Base-by-base conservation (phyloP, 2,888 invertebrate genomes). In the Brenthis daphne region DNA sequence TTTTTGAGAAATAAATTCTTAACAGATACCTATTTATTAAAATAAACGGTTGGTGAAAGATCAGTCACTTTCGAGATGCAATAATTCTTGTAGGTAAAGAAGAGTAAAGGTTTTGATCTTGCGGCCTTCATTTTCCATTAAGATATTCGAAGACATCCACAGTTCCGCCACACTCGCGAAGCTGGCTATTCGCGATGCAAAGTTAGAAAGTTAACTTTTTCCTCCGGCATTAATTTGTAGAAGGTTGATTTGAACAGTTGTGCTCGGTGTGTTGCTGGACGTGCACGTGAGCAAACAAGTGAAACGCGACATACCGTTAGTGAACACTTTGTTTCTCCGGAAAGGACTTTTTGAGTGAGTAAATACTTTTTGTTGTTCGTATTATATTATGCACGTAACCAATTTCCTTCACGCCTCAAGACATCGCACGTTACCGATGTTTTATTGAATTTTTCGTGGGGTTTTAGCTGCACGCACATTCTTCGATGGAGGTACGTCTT, bases 171-270 rank as follows among this genome's bases (percentile, higher is more conserved):
- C 60, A 56, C 68, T 57, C 67, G 69, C 33, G 57, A 47, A 50
- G 51, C 56, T 63, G 67, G 11, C 57, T 60, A 82, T 85, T 86
- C 83, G 89, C 87, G 77, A 88, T 86, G 84, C 83, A 80, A 81
- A 83, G 87, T 88, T 92, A 91, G 92, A 92, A 92, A 92, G 92
- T 89, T 84, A 84, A 83, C 83, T 88, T 87, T 87, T 87, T 84
- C 85, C 79, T 84, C 84, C 83, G 82, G 80, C 83, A 76, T 80
- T 70, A 83, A 83, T 82, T 83, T 84, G 82, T 81, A 82, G 82
- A 85, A 87, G 86, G 85, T 86, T 86, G 82, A 72, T 76, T 74
- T 79, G 79, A 83, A 78, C 87, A 89, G 90, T 92, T 81, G 84
- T 80, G 79, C 79, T 80, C 82, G 78, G 82, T 85, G 82, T 85